A percentile compares a stretch with the other conserved stretches of the same genome.
Evolutionary conservation across 2,113 vertebrate species (phyloP).

Genomic region (Crotalus horridus): DNA sequence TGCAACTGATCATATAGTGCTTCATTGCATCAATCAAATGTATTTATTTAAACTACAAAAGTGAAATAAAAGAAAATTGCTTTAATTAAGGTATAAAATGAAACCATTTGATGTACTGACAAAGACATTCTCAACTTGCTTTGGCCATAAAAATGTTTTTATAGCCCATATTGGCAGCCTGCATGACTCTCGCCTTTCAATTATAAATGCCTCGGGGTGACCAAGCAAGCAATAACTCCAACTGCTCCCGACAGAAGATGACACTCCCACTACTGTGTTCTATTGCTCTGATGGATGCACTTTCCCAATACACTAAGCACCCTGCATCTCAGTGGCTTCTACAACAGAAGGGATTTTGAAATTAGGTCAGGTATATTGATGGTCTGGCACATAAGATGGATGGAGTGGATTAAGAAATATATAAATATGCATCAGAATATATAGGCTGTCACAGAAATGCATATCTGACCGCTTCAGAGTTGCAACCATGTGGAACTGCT

Average conservation of each 20-base stretch:
- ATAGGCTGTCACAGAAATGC: not conserved
- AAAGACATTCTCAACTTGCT: conserved; percentile 57
- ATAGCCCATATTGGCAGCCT: conserved; percentile 51
- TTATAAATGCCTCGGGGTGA: conserved; percentile 61
- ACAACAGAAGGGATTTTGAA: conserved; percentile 50
- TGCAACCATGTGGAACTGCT: not conserved
- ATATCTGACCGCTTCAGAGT: not conserved
- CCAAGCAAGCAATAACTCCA: conserved; percentile 61
- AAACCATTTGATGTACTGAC: conserved; percentile 54
- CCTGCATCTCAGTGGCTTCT: conserved; percentile 55
- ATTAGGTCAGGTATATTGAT: conserved; percentile 55
- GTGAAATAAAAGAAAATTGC: conserved; percentile 53
- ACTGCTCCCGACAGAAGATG: conserved; percentile 56
- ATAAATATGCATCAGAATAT: not conserved
- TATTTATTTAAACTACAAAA: conserved; percentile 51
- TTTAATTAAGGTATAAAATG: conserved; percentile 59
- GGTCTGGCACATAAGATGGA: conserved; percentile 29
- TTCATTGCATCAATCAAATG: conserved; percentile 51
- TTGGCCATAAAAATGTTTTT: conserved; percentile 62
- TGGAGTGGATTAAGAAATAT: not conserved
- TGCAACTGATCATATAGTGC: conserved; percentile 32
- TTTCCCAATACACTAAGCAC: conserved; percentile 44
- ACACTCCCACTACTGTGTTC: conserved; percentile 48
- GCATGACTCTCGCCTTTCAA: conserved; percentile 45
- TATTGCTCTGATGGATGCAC: conserved; percentile 59